Conservation (phyloP, 2,797 vertebrate species). For the Myotis myotis region DNA sequence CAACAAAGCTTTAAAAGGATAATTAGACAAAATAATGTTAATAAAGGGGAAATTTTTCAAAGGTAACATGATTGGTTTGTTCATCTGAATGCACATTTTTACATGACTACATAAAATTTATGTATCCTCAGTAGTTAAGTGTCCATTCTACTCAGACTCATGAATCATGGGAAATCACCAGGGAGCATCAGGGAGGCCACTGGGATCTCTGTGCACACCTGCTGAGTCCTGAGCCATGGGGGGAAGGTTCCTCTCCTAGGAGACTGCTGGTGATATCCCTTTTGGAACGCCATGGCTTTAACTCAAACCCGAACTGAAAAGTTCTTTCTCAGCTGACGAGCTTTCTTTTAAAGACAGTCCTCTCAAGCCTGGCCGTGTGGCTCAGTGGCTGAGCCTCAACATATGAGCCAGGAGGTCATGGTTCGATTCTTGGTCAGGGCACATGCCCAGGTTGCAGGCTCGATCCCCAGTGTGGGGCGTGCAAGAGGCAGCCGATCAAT, state of each 20-base stretch:
- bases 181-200: rapidly evolving
- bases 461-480: too few species aligned
- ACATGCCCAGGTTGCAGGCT: too few species aligned
- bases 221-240: not conserved
- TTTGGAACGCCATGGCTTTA: not conserved
- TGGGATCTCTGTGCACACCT: not conserved
- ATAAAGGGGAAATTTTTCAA: not conserved
- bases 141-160: not conserved
- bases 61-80: not conserved
- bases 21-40: not conserved
- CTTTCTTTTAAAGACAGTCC: not conserved
- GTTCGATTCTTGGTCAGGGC: too few species aligned
- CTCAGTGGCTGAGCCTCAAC: too few species aligned
- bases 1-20: not conserved
- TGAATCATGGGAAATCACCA: not conserved
- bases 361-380: not conserved
- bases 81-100: not conserved
- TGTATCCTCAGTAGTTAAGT: not conserved
- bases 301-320: not conserved
- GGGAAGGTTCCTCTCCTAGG: not conserved
- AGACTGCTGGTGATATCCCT: not conserved
- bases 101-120: not conserved
- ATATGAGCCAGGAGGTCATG: too few species aligned
- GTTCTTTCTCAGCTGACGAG: not conserved
- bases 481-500: too few species aligned